Percentiles rank a stretch among this genome's conserved stretches.
phyloP scores from a whole-genome alignment of 2,888 invertebrate species.

The Clitarchus hookeri region DNA sequence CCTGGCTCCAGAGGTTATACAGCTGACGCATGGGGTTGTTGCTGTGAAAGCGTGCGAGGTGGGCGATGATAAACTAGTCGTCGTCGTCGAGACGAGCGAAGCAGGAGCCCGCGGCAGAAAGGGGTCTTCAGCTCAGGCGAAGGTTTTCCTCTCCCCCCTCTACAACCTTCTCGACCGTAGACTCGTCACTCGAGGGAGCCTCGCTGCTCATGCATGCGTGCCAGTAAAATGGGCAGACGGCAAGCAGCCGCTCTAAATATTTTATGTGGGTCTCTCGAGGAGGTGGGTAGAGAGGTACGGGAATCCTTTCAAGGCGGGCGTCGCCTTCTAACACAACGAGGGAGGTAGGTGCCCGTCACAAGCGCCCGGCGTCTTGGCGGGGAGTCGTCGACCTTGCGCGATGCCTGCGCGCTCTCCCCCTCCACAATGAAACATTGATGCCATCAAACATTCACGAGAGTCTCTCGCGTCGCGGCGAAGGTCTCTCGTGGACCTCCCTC shows the following conservation, averaged over 20 bases:
- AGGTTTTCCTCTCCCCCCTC: no score
- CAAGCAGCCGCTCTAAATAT: not conserved
- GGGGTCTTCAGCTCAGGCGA: no score
- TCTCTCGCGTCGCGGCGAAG: not conserved
- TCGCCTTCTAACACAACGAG: not conserved
- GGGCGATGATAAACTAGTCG: no score
- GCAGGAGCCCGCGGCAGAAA: no score
- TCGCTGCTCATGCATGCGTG: no score
- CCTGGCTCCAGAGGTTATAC: no score
- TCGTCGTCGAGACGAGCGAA: no score
- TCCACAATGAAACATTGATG: conserved; percentile 10
- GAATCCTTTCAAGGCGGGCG: not conserved
- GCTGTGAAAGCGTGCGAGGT: no score
- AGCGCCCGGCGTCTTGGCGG: not conserved
- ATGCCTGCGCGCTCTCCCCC: not conserved
- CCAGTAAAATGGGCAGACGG: not conserved
- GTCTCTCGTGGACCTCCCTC: not conserved
- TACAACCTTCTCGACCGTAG: no score
- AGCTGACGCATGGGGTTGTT: no score
- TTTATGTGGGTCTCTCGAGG: not conserved
- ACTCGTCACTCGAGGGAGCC: no score
- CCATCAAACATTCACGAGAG: not conserved
- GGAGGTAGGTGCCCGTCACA: not conserved
- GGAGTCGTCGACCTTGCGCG: not conserved
- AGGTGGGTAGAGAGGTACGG: no score